Conservation (phyloP, 2,888 invertebrate genomes). For the Acleris cristana region DNA sequence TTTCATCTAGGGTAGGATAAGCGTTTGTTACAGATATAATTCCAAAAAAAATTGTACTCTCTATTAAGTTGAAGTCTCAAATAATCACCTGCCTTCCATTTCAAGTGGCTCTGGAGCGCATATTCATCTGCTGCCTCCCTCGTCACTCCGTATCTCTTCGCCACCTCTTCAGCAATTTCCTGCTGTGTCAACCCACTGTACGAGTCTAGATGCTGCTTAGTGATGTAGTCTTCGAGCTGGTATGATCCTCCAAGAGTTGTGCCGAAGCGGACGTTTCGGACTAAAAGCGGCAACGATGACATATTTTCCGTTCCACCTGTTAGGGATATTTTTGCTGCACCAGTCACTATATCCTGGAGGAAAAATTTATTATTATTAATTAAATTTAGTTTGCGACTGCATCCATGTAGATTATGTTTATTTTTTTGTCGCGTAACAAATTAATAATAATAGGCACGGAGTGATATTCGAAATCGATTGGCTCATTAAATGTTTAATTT, state of each 20-base stretch:
- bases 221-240: constrained; percentile 89
- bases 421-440: no score
- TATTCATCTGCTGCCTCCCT: constrained; percentile 92
- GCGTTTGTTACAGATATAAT: no score
- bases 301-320: constrained; percentile 97
- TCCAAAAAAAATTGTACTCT: no score
- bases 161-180: constrained; percentile 94
- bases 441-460: no score
- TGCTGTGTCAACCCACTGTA: constrained; percentile 95
- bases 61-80: background rate
- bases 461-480: no score
- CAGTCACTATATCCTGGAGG: constrained; percentile 89
- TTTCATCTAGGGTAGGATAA: no score
- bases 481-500: no score
- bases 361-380: background rate
- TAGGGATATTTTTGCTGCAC: constrained; percentile 91
- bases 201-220: constrained; percentile 85
- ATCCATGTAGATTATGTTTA: background rate
- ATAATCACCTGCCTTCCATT: constrained; percentile 90
- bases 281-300: constrained; percentile 94
- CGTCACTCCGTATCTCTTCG: constrained; percentile 87
- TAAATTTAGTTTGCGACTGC: background rate
- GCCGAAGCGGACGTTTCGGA: constrained; percentile 94
- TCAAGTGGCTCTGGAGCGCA: constrained; percentile 90
- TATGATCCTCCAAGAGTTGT: constrained; percentile 90